Evolutionary conservation across 2,113 vertebrate species (phyloP).

Genomic region (Natator depressus): DNA sequence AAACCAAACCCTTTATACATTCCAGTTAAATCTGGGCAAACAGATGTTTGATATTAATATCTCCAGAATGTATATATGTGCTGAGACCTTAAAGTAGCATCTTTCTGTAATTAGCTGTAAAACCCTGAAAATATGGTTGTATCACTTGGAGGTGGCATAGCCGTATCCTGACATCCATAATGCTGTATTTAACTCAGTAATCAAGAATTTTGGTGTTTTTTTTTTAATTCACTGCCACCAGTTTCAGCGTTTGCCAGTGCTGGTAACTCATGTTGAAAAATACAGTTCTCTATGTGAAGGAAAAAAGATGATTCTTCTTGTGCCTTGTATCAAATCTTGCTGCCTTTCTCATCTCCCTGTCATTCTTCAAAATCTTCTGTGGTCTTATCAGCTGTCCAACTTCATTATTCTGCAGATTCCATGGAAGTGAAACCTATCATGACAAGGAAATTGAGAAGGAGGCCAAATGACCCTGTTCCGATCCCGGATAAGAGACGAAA

Average conservation of each 20-base stretch:
- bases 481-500: slow-evolving; percentile 98
- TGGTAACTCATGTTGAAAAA: neutral
- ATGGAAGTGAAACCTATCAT: slow-evolving; percentile 99
- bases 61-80: neutral
- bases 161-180: neutral
- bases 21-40: neutral
- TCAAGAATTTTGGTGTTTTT: neutral
- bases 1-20: neutral
- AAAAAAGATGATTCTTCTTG: neutral
- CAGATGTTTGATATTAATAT: neutral
- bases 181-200: neutral
- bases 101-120: neutral
- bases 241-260: neutral
- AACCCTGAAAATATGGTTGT: neutral
- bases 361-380: neutral
- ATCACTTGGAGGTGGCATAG: neutral
- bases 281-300: slow-evolving; percentile 15
- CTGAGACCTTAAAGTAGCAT: neutral
- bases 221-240: neutral
- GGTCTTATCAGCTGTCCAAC: slow-evolving; percentile 36
- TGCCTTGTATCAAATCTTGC: slow-evolving; percentile 5
- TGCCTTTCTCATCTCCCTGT: neutral
- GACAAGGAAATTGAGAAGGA: slow-evolving; percentile 93
- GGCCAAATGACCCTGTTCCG: slow-evolving; percentile 97
- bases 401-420: slow-evolving; percentile 85